Evolutionary conservation across 2,113 vertebrate species (phyloP).

Genomic region (Salminus brasiliensis): DNA sequence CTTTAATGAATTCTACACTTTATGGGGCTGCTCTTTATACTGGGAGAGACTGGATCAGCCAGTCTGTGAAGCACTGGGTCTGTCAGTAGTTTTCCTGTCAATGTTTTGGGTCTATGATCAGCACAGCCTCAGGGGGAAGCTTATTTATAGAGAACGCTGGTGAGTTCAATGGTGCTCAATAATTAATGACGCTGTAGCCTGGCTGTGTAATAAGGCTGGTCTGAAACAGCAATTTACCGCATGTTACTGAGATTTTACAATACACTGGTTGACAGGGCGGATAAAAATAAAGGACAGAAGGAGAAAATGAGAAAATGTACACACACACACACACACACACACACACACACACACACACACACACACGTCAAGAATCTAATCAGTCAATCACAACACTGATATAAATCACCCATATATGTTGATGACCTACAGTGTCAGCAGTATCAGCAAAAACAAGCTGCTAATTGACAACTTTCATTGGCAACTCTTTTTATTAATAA

Average conservation of each 20-base stretch:
- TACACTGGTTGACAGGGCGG: not conserved
- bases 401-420: no score
- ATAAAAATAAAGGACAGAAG: not conserved
- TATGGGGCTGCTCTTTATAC: not conserved
- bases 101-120: slow-evolving; percentile 46
- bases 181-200: slow-evolving; percentile 46
- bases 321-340: not conserved
- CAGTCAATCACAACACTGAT: not conserved
- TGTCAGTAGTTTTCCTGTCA: slow-evolving; percentile 12
- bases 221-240: not conserved
- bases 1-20: not conserved
- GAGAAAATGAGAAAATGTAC: not conserved
- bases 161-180: slow-evolving; percentile 54
- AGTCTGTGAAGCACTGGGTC: not conserved
- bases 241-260: slow-evolving; percentile 53
- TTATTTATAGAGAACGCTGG: slow-evolving; percentile 56
- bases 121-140: slow-evolving; percentile 42
- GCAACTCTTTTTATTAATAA: no score
- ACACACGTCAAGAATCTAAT: not conserved
- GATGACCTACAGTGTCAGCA: no score
- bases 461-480: no score
- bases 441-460: no score
- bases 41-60: not conserved
- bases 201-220: slow-evolving; percentile 30
- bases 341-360: not conserved